Evolutionary conservation across 2,888 invertebrate species (phyloP).

Genomic region (Protonemura montana): DNA sequence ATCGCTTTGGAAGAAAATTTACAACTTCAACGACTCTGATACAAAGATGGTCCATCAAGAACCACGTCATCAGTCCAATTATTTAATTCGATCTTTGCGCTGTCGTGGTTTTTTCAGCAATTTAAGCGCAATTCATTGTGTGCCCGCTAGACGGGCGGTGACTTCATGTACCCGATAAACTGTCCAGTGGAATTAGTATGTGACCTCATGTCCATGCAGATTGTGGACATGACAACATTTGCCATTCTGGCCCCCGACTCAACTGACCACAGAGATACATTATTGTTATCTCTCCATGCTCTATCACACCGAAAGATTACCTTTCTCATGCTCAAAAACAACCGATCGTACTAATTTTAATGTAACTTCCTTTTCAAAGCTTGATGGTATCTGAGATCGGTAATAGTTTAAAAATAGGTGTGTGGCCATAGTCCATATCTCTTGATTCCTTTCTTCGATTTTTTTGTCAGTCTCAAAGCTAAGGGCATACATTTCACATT

Average conservation of each 20-base stretch:
- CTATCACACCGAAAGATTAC: not conserved
- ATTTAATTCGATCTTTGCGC: not conserved
- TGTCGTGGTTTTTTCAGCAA: not conserved
- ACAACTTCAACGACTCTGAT: no score
- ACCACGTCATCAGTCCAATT: not conserved
- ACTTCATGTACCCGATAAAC: slow-evolving; percentile 10
- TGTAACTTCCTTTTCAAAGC: not conserved
- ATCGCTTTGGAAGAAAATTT: no score
- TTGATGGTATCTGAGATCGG: not conserved
- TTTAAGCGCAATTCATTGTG: not conserved
- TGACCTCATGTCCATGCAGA: slow-evolving; percentile 1
- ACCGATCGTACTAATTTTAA: not conserved
- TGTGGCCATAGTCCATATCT: no score
- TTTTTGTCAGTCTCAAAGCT: not conserved
- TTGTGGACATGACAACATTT: no score
- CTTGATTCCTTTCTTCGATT: no score
- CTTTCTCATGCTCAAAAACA: not conserved
- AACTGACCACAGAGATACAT: not conserved
- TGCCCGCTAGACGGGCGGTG: not conserved
- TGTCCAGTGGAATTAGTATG: slow-evolving; percentile 10
- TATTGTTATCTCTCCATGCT: not conserved
- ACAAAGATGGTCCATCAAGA: no score
- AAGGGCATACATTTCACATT: not conserved
- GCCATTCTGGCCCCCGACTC: no score
- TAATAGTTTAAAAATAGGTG: no score